These are phyloP conservation scores for Agrotis exclamationis DNA, from an alignment of 2,888 invertebrate species.

Conservation along the genomic window DNA sequence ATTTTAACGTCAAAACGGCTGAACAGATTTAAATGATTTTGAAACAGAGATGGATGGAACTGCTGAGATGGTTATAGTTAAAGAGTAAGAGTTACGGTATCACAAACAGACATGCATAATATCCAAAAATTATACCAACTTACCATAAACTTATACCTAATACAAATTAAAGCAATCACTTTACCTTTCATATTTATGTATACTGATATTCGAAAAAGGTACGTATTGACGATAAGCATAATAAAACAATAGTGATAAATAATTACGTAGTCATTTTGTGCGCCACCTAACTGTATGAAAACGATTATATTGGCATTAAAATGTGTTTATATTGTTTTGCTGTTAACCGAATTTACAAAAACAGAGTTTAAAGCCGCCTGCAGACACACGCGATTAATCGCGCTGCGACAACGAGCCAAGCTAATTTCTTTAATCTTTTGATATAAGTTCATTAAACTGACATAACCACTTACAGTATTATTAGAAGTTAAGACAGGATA, in stretches of 20 bases:
- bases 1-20: no score
- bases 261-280: conserved; percentile 42
- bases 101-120: not conserved
- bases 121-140: not conserved
- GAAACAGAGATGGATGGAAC: no score
- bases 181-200: conserved; percentile 32
- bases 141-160: conserved; percentile 1
- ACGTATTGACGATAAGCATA: conserved; percentile 6
- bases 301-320: conserved; percentile 50
- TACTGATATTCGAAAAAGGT: conserved; percentile 8
- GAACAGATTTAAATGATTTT: no score
- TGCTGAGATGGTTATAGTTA: no score
- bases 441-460: no score
- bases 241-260: conserved; percentile 31
- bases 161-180: conserved; percentile 24
- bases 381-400: no score
- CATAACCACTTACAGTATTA: no score
- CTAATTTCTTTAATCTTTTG: no score
- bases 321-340: conserved; percentile 30
- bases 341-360: not conserved
- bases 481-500: no score
- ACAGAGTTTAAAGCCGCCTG: not conserved
- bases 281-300: conserved; percentile 4
- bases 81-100: no score
- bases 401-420: no score